phyloP scores from a whole-genome alignment of 2,113 vertebrate genomes.

The Macrotis lagotis region DNA sequence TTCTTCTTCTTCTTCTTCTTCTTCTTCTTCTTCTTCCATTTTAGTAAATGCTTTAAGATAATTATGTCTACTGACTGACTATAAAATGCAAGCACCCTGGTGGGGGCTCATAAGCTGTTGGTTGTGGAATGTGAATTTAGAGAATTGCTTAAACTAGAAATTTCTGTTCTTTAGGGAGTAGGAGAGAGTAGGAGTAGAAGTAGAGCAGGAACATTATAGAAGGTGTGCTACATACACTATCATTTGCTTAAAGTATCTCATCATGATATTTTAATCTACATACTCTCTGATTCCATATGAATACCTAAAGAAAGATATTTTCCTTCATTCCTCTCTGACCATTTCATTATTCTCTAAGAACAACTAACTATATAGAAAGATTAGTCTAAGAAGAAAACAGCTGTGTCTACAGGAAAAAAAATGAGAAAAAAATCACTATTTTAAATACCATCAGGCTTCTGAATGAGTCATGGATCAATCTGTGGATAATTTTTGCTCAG shows the following conservation, averaged over 20 bases:
- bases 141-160: background rate
- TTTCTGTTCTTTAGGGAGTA: background rate
- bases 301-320: background rate
- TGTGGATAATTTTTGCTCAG: background rate
- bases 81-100: background rate
- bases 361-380: background rate
- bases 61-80: background rate
- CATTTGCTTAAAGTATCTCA: background rate
- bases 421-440: background rate
- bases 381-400: background rate
- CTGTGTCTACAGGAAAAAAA: background rate
- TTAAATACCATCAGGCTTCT: background rate
- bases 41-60: background rate
- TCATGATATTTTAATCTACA: background rate
- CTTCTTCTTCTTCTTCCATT: background rate
- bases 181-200: background rate
- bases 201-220: background rate
- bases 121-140: background rate
- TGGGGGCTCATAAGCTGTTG: background rate
- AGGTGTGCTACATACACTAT: background rate
- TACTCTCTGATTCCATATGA: background rate
- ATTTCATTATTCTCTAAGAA: background rate
- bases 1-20: background rate
- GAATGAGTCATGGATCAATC: conserved; percentile 13
- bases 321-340: rapidly evolving